Evolutionary conservation across 2,113 vertebrate species (phyloP).

Genomic region (Suncus etruscus): DNA sequence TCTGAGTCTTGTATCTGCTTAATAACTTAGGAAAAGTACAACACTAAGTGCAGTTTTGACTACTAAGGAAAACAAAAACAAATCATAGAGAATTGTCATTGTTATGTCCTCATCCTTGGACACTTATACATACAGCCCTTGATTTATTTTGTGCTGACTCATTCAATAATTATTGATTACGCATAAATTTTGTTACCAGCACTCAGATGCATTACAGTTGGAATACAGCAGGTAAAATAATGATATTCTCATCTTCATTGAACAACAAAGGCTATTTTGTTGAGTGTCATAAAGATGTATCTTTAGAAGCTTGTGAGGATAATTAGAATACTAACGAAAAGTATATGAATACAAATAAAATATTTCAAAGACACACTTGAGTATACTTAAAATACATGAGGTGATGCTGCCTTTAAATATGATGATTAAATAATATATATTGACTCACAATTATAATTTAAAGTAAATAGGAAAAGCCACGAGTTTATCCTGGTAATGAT

Average conservation of each 20-base stretch:
- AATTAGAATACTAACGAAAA: conserved; percentile 29
- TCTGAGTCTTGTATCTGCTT: neutral
- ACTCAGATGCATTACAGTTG: neutral
- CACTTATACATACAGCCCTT: neutral
- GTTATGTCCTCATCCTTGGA: neutral
- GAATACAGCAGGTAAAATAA: neutral
- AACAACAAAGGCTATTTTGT: neutral
- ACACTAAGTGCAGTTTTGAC: neutral
- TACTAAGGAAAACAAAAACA: conserved; percentile 41
- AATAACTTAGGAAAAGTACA: neutral
- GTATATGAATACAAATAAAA: neutral
- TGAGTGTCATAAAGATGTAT: neutral
- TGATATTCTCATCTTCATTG: neutral
- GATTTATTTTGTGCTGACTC: neutral
- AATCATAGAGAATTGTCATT: neutral
- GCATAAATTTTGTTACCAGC: neutral
- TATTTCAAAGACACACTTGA: neutral
- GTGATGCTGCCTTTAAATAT: conserved; percentile 11
- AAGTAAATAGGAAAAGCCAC: neutral
- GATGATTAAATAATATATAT: neutral
- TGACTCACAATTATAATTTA: neutral
- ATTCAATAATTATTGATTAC: conserved; percentile 25
- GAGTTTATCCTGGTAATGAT: neutral
- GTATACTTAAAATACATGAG: neutral
- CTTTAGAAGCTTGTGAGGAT: neutral